A percentile compares a stretch with the other conserved stretches of the same genome.
Conservation (phyloP, 2,113 vertebrate species). For the Panthera tigris region DNA sequence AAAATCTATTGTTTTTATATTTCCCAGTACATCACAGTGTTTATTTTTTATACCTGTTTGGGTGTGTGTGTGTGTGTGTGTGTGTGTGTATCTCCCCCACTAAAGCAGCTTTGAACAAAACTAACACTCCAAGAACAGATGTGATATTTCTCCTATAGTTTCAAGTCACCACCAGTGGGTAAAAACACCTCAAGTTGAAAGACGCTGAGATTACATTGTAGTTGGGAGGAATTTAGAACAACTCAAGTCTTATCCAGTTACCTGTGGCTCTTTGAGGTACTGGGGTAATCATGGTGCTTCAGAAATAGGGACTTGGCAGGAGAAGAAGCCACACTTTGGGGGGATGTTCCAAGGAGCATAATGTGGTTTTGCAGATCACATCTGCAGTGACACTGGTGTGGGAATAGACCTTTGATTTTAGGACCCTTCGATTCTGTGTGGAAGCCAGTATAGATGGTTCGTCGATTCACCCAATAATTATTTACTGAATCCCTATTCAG, state of each 20-base stretch:
- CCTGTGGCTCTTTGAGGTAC: background rate
- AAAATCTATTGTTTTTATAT: background rate
- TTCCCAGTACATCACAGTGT: background rate
- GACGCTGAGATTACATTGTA: background rate
- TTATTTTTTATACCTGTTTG: background rate
- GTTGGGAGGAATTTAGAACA: background rate
- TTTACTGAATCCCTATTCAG: background rate
- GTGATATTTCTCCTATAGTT: background rate
- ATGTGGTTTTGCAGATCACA: background rate
- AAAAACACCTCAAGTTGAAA: background rate
- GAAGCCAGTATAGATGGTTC: background rate
- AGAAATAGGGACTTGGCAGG: background rate
- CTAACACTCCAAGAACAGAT: background rate
- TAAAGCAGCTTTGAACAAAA: background rate
- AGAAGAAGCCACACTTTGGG: background rate
- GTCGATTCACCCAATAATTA: background rate
- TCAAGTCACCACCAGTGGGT: background rate
- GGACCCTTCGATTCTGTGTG: too few species aligned
- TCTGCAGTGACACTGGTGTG: background rate
- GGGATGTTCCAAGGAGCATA: background rate
- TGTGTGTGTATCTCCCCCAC: background rate
- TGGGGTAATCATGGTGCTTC: background rate
- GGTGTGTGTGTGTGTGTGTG: background rate
- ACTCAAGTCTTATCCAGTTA: background rate
- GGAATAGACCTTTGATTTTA: background rate